phyloP scores from a whole-genome alignment of 2,797 vertebrate species.

The Hoplostethus mediterraneus region DNA sequence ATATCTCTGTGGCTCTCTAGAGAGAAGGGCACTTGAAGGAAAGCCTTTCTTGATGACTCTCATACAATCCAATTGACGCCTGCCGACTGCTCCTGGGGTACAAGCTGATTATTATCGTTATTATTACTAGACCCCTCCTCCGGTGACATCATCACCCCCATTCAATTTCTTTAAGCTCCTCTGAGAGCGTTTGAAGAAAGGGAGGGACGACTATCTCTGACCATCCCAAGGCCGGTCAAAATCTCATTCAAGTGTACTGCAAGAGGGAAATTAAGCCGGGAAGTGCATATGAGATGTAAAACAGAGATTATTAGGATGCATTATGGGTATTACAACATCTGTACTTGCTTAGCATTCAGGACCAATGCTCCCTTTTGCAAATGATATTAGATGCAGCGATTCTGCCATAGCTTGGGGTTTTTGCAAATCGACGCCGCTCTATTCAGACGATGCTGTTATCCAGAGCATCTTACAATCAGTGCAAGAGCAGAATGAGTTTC shows the following conservation, averaged over 20 bases:
- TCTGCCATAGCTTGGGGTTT: no score
- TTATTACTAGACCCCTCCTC: constrained; percentile 31
- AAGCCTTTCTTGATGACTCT: constrained; percentile 7
- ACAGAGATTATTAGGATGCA: no score
- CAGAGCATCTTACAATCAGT: no score
- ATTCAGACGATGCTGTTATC: no score
- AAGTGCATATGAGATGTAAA: no score
- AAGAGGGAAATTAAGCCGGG: constrained; percentile 6
- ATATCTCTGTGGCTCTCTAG: constrained; percentile 20
- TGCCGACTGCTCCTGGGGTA: constrained; percentile 28
- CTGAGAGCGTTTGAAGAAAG: constrained; percentile 6
- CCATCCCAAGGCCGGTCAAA: no score
- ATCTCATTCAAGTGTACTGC: not conserved
- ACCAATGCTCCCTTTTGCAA: no score
- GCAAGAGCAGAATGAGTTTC: no score
- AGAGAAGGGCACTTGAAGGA: constrained; percentile 9
- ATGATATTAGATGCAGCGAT: no score
- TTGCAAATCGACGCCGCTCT: no score
- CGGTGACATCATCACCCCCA: constrained; percentile 18
- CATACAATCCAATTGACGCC: not conserved
- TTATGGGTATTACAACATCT: no score
- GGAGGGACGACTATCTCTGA: constrained; percentile 13
- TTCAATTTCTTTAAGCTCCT: constrained; percentile 13
- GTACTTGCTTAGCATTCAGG: no score
- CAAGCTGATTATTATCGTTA: not conserved